A percentile compares a stretch with the other conserved stretches of the same genome.
phyloP scores from a whole-genome alignment of 2,113 vertebrate genomes.

The Columba janthina region DNA sequence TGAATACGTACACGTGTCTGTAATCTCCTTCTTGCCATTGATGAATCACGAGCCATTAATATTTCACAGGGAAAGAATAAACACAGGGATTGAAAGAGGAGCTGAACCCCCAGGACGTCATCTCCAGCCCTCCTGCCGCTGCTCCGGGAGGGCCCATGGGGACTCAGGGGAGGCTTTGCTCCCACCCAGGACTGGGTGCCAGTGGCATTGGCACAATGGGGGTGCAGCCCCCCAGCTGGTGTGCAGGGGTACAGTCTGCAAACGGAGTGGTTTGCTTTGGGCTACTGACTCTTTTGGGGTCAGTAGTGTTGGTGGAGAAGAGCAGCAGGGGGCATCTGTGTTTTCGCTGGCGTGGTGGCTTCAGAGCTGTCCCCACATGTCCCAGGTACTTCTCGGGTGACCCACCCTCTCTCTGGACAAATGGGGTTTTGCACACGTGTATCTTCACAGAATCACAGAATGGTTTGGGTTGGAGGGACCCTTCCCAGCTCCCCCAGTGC shows the following conservation, averaged over 20 bases:
- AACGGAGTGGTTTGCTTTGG: background rate
- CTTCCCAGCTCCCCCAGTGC: too few relatives aligned
- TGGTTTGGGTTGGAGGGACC: too few relatives aligned
- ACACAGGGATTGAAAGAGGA: background rate
- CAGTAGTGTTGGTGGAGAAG: background rate
- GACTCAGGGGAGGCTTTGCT: background rate
- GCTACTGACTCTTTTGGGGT: background rate
- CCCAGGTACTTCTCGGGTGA: background rate
- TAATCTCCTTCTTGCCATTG: background rate
- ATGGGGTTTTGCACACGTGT: background rate
- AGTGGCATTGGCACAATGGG: fast-evolving
- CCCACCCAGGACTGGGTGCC: fast-evolving
- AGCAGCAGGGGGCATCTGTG: fast-evolving
- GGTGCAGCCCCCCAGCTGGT: background rate
- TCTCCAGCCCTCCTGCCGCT: background rate
- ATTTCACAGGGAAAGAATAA: background rate
- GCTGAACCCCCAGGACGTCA: fast-evolving
- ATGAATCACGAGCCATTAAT: constrained; percentile 16
- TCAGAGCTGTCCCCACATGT: fast-evolving
- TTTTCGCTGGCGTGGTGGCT: background rate
- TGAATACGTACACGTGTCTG: fast-evolving
- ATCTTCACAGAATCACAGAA: too few relatives aligned
- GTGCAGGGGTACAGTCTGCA: fast-evolving
- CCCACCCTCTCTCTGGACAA: fast-evolving
- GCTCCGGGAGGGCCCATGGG: fast-evolving